These are phyloP conservation scores for Gasterosteus nipponicus DNA, from an alignment of 2,113 vertebrate species.

Conservation along the genomic window DNA sequence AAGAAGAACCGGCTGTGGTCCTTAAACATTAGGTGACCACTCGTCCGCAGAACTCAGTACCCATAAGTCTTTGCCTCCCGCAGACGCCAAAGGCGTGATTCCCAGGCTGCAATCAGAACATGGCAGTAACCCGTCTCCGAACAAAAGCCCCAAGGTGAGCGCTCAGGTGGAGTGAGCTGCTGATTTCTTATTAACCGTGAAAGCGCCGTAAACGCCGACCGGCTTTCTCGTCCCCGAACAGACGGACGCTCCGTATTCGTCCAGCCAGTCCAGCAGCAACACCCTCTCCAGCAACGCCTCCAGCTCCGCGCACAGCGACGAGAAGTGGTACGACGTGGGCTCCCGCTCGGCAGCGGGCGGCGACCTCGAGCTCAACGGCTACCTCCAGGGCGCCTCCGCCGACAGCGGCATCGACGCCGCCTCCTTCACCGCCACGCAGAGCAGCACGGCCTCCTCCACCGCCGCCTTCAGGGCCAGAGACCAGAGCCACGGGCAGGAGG, in stretches of 20 bases:
- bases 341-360: constrained; percentile 85
- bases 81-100: constrained; percentile 85
- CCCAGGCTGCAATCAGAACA: constrained; percentile 89
- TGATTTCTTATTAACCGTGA: too few relatives aligned
- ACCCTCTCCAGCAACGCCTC: constrained; percentile 95
- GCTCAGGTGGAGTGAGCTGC: neutral
- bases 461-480: constrained; percentile 82
- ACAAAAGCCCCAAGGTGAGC: constrained; percentile 91
- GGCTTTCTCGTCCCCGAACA: constrained; percentile 47
- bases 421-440: constrained; percentile 89
- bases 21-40: neutral
- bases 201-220: too few relatives aligned
- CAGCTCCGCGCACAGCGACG: constrained; percentile 93
- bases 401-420: constrained; percentile 95
- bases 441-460: constrained; percentile 84
- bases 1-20: neutral
- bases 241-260: constrained; percentile 92
- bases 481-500: constrained; percentile 88
- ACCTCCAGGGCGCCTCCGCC: constrained; percentile 89
- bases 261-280: constrained; percentile 97
- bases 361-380: constrained; percentile 89
- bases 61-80: neutral
- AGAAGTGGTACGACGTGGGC: constrained; percentile 92
- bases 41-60: neutral
- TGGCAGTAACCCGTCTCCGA: constrained; percentile 88